A percentile compares a stretch with the other conserved stretches of the same genome.
These are phyloP conservation scores for Clupea harengus DNA, from an alignment of 2,113 vertebrate species.

Conservation along the genomic window DNA sequence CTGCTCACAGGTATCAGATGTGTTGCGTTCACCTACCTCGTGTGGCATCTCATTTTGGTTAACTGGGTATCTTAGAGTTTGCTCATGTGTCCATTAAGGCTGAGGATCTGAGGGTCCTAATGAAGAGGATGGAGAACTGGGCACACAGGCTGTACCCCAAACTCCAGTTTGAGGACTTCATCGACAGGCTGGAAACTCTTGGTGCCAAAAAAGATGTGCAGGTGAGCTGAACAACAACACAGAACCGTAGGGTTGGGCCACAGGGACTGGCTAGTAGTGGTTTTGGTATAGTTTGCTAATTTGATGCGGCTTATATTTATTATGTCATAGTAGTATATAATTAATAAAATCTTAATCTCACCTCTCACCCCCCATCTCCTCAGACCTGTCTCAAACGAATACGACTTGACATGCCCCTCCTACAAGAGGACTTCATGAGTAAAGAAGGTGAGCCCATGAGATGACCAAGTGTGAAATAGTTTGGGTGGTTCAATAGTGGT, in stretches of 20 bases:
- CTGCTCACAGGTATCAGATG: background rate
- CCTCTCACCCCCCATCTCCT: background rate
- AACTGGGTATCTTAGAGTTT: background rate
- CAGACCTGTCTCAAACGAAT: conserved; percentile 96
- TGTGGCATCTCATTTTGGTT: background rate
- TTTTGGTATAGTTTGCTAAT: background rate
- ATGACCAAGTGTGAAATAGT: background rate
- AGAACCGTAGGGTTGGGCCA: background rate
- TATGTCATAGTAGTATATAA: no score
- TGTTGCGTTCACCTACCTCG: no score
- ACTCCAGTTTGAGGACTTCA: conserved; percentile 91
- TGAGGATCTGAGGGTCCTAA: conserved; percentile 82
- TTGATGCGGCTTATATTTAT: background rate
- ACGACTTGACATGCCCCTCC: conserved; percentile 88
- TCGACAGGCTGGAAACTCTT: conserved; percentile 83
- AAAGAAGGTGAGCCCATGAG: conserved; percentile 49
- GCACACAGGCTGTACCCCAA: conserved; percentile 91
- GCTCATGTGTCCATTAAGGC: conserved; percentile 62
- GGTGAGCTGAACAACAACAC: conserved; percentile 63
- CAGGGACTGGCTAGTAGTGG: background rate
- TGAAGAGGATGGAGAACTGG: conserved; percentile 96
- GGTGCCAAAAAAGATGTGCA: conserved; percentile 94
- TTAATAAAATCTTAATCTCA: no score
- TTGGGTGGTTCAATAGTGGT: background rate
- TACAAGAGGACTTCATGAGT: conserved; percentile 80